Evolutionary conservation across 2,888 invertebrate species (phyloP).

Genomic region (Caenorhabditis plicata): DNA sequence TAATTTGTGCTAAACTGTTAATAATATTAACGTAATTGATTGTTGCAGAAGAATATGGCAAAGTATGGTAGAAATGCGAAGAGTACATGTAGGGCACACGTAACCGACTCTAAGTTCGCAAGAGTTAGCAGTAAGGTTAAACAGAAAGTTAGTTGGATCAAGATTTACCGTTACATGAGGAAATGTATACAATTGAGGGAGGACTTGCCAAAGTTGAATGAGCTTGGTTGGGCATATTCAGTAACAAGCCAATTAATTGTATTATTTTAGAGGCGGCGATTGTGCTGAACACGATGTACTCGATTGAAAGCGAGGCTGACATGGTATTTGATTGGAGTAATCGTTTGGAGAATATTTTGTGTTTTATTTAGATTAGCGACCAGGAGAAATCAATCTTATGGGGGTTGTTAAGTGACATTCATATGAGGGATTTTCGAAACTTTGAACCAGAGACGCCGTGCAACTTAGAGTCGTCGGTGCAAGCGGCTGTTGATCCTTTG

Average conservation of each 20-base stretch:
- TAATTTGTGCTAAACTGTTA: no score
- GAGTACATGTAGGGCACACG: neutral
- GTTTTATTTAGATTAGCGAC: conserved; percentile 6
- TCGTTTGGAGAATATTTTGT: neutral
- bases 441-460: conserved; percentile 27
- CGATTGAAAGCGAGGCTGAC: conserved; percentile 31
- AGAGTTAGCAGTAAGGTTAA: neutral
- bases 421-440: conserved; percentile 6
- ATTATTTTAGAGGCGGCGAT: conserved; percentile 29
- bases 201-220: conserved; percentile 23
- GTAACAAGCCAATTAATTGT: neutral
- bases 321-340: neutral
- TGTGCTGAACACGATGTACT: conserved; percentile 22
- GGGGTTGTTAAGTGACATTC: conserved; percentile 15
- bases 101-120: conserved; percentile 6
- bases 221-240: conserved; percentile 13
- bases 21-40: no score
- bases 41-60: conserved; percentile 1
- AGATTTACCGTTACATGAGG: conserved; percentile 20
- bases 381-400: conserved; percentile 12
- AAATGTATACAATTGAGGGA: conserved; percentile 4
- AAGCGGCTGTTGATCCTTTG: conserved; percentile 24
- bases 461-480: neutral
- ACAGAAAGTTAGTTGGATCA: conserved; percentile 16
- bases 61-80: neutral